Base-by-base conservation (phyloP, 2,888 invertebrate genomes). In the Carpatolechia fugitivella region DNA sequence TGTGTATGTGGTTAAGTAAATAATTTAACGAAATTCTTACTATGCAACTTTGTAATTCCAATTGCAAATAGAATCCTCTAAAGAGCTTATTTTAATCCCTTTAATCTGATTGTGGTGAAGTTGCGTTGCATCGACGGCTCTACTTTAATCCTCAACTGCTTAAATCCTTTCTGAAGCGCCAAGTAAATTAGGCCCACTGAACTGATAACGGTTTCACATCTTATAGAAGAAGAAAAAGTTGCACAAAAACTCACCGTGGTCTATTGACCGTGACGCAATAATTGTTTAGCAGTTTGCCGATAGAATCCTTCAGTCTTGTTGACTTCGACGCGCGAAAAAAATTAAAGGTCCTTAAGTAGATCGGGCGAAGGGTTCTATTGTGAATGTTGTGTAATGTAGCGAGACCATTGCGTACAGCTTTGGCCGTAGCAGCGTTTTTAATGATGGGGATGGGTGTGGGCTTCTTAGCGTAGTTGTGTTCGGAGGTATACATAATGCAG, bases 181-280 rank as follows among this genome's bases (percentile, higher is more conserved):
- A 65, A 72, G 70, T 72, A 74, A 76, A 78, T 81, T 75, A 74
- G 63, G 70, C 72, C 59, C 64, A 68, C 68, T 70, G 61, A 72
- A 72, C 72, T 65, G 68, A 70, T 83, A 85, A 81, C 81, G 76
- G 80, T 75, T 69, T 60, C 57, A 40, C 56, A 58, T 55, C 60
- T 55, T 31, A 64, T 64, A 29, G 13, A n/a, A 57, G 57, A 61
- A 59, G 68, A 79, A 83, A 85, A 85, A 76, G 66, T 47, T 57
- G 0, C 56, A 77, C 72, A 85, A 85, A 85, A 85, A 80, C 76
- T 54, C 60, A 70, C 76, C 82, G 69, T 76, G 74, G 62, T 80
- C 81, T 87, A 87, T 88, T 89, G 87, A 87, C 87, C 86, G 75
- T 89, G 87, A 88, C 85, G 88, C 82, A 89, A 88, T 82, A 76